A percentile compares a stretch with the other conserved stretches of the same genome.
Conservation (phyloP, 2,888 invertebrate genomes). For the Athalia cordata region DNA sequence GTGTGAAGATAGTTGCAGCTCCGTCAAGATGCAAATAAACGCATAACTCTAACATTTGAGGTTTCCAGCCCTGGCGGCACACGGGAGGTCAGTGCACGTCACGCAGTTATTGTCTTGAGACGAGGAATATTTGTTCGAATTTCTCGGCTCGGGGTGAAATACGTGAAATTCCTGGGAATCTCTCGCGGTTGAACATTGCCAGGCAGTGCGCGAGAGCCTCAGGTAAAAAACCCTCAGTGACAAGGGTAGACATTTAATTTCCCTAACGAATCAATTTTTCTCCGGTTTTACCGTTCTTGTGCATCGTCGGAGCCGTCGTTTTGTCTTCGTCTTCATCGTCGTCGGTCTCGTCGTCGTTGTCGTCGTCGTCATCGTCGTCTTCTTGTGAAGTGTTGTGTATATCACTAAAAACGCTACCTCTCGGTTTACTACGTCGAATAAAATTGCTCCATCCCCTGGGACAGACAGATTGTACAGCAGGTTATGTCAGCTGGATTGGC, state of each 20-base stretch:
- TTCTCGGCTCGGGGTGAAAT: conserved; percentile 48
- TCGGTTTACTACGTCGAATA: background rate
- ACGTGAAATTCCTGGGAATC: conserved; percentile 56
- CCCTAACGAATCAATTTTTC: conserved; percentile 31
- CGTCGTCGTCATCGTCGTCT: background rate
- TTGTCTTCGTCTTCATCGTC: background rate
- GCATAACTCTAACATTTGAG: background rate
- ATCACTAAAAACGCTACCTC: too few species aligned
- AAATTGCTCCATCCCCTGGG: conserved; percentile 42
- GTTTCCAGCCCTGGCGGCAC: conserved; percentile 46
- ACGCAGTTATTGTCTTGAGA: conserved; percentile 65
- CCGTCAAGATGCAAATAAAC: background rate
- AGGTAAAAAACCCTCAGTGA: conserved; percentile 37
- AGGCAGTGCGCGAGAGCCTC: conserved; percentile 52
- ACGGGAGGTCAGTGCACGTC: conserved; percentile 70
- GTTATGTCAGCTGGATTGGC: conserved; percentile 72
- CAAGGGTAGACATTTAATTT: conserved; percentile 28
- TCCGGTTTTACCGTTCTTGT: conserved; percentile 36
- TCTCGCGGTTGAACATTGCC: conserved; percentile 58
- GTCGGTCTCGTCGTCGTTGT: background rate
- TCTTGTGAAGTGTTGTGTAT: background rate
- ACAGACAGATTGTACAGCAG: conserved; percentile 55
- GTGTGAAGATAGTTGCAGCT: conserved; percentile 12
- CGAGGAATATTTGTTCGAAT: conserved; percentile 57
- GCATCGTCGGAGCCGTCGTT: background rate